Percentiles rank a stretch among this genome's conserved stretches.
phyloP scores from a whole-genome alignment of 2,888 invertebrate species.

The Hymenopus coronatus region DNA sequence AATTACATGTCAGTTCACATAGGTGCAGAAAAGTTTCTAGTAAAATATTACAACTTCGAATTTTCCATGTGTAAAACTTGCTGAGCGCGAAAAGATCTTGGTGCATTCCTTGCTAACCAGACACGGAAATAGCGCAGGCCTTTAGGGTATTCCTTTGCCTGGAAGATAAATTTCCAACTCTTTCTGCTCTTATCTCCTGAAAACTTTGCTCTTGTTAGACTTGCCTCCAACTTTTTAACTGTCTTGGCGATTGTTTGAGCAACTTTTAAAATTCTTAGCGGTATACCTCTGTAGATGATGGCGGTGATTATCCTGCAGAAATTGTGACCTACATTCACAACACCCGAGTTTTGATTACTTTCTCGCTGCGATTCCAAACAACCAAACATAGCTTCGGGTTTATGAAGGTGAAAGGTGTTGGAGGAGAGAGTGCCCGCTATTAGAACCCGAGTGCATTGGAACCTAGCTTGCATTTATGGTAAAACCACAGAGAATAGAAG shows the following conservation, averaged over 20 bases:
- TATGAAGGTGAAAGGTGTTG: no score
- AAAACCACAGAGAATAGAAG: no score
- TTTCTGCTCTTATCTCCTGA: constrained; percentile 1
- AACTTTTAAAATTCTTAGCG: constrained; percentile 2
- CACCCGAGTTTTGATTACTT: background rate
- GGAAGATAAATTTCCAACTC: constrained; percentile 13
- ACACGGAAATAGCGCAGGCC: background rate
- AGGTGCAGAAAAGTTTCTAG: background rate
- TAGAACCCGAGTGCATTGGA: no score
- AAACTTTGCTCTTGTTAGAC: constrained; percentile 7
- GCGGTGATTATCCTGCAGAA: background rate
- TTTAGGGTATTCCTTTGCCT: constrained; percentile 4
- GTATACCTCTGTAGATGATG: background rate
- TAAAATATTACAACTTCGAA: background rate
- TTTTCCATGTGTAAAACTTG: background rate
- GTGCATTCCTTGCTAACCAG: background rate
- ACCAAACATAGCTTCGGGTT: background rate
- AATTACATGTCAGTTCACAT: background rate
- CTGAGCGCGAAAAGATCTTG: background rate
- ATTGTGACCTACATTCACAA: background rate
- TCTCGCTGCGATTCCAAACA: background rate
- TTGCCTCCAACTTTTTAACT: background rate
- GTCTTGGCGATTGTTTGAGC: constrained; percentile 5
- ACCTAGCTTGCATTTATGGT: no score
- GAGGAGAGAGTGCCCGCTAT: no score